Conservation (phyloP, 1,140 invertebrate species). For the Leguminivora glycinivorella region DNA sequence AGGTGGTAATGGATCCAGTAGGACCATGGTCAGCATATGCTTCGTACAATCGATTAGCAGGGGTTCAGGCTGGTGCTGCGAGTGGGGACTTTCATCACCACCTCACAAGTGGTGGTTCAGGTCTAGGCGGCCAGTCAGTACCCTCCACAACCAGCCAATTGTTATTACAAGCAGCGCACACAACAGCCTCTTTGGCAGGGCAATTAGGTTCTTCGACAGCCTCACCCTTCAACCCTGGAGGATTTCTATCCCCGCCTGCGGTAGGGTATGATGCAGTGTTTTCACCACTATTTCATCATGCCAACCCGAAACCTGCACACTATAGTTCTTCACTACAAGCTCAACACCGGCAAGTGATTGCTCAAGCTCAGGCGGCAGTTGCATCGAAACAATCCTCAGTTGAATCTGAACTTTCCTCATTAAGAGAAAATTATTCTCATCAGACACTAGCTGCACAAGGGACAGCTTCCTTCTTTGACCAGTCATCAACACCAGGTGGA, state of each 20-base stretch:
- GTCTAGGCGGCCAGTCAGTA: constrained; percentile 74
- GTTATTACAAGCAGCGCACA: constrained; percentile 82
- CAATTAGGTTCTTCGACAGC: constrained; percentile 80
- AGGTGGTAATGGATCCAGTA: constrained; percentile 86
- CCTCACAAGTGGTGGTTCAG: constrained; percentile 76
- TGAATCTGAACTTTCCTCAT: constrained; percentile 80
- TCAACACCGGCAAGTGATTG: constrained; percentile 81
- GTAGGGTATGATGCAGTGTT: constrained; percentile 87
- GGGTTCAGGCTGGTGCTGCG: constrained; percentile 80
- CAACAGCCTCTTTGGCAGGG: constrained; percentile 81
- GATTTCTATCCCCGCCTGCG: constrained; percentile 84
- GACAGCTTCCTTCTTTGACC: constrained; percentile 82
- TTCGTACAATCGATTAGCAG: constrained; percentile 85
- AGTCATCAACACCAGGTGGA: constrained; percentile 78
- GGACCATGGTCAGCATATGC: constrained; percentile 87
- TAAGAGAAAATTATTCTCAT: constrained; percentile 81
- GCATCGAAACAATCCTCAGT: constrained; percentile 80
- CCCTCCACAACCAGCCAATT: constrained; percentile 82
- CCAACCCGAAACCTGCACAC: constrained; percentile 82
- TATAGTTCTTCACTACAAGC: constrained; percentile 81
- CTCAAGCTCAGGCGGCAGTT: constrained; percentile 77
- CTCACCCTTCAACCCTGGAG: constrained; percentile 84
- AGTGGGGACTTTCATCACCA: constrained; percentile 84
- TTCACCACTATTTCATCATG: constrained; percentile 85
- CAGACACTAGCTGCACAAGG: constrained; percentile 78